A percentile compares a stretch with the other conserved stretches of the same genome.
These are phyloP conservation scores for Actenoides lindsayi DNA, from an alignment of 2,113 vertebrate species.

Conservation along the genomic window DNA sequence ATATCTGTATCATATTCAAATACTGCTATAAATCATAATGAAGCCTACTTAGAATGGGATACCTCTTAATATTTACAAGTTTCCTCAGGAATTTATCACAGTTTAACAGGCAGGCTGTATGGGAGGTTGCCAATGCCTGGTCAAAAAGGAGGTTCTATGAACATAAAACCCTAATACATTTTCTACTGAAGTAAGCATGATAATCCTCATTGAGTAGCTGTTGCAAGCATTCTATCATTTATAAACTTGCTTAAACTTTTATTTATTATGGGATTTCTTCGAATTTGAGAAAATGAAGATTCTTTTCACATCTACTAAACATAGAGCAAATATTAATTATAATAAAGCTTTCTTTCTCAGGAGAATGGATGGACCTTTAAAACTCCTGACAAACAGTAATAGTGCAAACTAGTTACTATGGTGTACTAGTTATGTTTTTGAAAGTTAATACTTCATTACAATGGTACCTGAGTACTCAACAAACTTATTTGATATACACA, in stretches of 20 bases:
- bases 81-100: background rate
- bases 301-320: background rate
- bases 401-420: background rate
- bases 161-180: background rate
- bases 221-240: background rate
- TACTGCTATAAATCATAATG: slow-evolving; percentile 5
- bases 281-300: background rate
- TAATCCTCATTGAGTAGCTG: background rate
- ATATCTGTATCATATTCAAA: slow-evolving; percentile 4
- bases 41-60: slow-evolving; percentile 5
- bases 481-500: background rate
- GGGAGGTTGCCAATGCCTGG: background rate
- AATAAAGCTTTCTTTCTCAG: background rate
- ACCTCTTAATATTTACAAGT: background rate
- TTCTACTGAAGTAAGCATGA: too few species aligned
- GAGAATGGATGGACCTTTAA: background rate
- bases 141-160: background rate
- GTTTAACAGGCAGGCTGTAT: background rate
- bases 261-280: background rate
- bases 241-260: background rate
- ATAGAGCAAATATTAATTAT: background rate
- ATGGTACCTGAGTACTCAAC: background rate
- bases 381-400: background rate
- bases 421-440: background rate
- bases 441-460: background rate